Base-by-base conservation (phyloP, 2,797 vertebrate species). In the Tympanoctomys barrerae region DNA sequence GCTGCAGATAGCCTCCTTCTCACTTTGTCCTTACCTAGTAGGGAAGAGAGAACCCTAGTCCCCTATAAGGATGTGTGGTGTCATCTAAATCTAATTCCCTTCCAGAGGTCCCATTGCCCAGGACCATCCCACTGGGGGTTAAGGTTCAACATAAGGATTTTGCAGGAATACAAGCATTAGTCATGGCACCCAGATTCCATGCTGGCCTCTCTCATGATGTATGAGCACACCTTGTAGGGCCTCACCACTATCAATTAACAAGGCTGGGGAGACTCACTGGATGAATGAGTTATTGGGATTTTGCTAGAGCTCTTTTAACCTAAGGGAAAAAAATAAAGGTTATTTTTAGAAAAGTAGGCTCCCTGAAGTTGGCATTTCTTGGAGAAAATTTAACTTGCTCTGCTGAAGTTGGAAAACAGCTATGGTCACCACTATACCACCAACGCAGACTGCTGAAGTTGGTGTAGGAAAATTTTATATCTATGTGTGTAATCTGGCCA, bases 371-470 rank as follows among this genome's bases (percentile, higher is more conserved):
- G 9, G 7, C 77, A 16, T 24, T 57, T 73, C 57, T 89, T 78
- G 80, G 54, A 59, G 49, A 86, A 77, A 84, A 88, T 87, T n/a
- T 33, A 70, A 42, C 39, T 88, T 71, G 70, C 66, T 84, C 22
- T 84, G 66, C 26, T 89, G 49, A 4, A 84, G 39, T 98, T 98
- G 98, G 98, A 98, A 98, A 98, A 98, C 98, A 98, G 98, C 98
- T 98, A 98, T 99, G 98, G 98, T 98, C 97, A 98, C 98, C 98
- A 98, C 98, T 98, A 98, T 98, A 98, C 98, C 98, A 98, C 98
- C 98, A 98, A 98, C 96, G 97, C 98, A 1, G 8, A 5, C 11
- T 57, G 54, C 54, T 16, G 14, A 57, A 57, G 54, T 93, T 33
- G 10, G 24, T 42, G 66, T 14, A 13, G 71, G 5, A 28, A 90